Base-by-base conservation (phyloP, 2,113 vertebrate genomes). In the Lophius piscatorius region DNA sequence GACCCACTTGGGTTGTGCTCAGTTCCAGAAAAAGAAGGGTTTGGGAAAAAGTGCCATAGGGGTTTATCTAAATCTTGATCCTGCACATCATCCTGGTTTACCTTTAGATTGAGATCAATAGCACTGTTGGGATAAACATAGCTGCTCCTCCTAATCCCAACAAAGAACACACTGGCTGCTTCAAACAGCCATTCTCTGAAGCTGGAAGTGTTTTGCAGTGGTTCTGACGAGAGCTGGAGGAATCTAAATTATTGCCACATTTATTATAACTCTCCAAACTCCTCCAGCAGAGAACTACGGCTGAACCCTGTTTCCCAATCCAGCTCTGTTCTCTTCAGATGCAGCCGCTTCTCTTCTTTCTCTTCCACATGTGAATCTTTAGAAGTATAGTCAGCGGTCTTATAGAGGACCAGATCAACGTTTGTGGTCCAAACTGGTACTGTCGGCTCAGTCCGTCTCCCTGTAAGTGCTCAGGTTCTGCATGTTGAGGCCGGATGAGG, bases 201-300 rank as follows among this genome's bases (percentile, higher is more conserved):
- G 56, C 59, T 81, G 76, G 78, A 82, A 80, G 47, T 79, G 63
- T 70, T 82, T 85, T 78, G 78, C 26, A 80, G 76, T 34, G n/a
- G 24, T 60, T 80, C 71, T 61, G 76, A 84, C 66, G 82, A 82
- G 68, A 78, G 68, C 74, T 82, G 62, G 65, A 87, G 71, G 71
- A 80, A 77, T 79, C 66, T 49, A 78, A 84, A 84, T 87, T 40
- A 67, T 68, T 84, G 63, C 76, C 82, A 85, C 60, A 84, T 83
- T 85, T 56, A 76, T 82, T 54, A 66, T 80, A 67, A 78, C 74
- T 54, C 48, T 54, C 31, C 28, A 11, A 50, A 65, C 49, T 50
- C 50, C 28, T 47, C 49, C 40, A 28, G 40, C 45, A 24, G 29
- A 61, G 70, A 62, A 78, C 74, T 67, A 57, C 3, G 36, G 46